Conservation (phyloP, 2,113 vertebrate genomes). For the Coryphaenoides rupestris region DNA sequence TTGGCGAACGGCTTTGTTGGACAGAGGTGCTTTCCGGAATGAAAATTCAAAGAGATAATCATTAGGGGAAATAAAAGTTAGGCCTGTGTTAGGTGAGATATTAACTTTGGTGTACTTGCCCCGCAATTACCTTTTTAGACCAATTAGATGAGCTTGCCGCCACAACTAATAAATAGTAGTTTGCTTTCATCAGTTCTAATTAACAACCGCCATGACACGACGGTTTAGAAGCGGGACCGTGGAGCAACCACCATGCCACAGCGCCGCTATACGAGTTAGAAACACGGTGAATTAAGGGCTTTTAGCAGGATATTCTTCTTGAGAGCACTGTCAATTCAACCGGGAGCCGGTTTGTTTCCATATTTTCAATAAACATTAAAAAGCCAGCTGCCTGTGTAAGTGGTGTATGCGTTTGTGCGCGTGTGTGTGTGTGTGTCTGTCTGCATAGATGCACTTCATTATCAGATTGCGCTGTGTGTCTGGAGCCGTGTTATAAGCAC, state of each 20-base stretch:
- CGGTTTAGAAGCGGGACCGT: too few species aligned
- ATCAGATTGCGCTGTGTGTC: conserved; percentile 47
- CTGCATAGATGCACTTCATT: conserved; percentile 54
- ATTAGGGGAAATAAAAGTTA: too few species aligned
- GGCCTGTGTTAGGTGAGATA: too few species aligned
- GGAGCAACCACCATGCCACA: too few species aligned
- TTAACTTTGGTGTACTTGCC: too few species aligned
- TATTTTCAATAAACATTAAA: conserved; percentile 51
- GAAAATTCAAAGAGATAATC: background rate
- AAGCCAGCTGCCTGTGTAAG: conserved; percentile 50
- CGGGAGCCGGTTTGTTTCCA: conserved; percentile 30
- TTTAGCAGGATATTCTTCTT: conserved; percentile 44
- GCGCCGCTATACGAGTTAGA: conserved; percentile 1
- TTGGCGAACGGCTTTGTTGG: background rate
- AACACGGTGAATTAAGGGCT: conserved; percentile 45
- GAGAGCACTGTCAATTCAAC: conserved; percentile 50
- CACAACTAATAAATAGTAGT: too few species aligned
- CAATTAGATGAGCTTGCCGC: background rate
- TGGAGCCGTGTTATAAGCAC: conserved; percentile 32
- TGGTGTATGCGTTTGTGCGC: conserved; percentile 29
- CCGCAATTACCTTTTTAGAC: background rate
- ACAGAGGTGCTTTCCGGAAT: background rate
- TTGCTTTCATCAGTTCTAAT: too few species aligned
- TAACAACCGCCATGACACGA: too few species aligned
- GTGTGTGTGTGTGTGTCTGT: conserved; percentile 26